phyloP scores from a whole-genome alignment of 1,140 invertebrate species.

The Heterodera carotae region DNA sequence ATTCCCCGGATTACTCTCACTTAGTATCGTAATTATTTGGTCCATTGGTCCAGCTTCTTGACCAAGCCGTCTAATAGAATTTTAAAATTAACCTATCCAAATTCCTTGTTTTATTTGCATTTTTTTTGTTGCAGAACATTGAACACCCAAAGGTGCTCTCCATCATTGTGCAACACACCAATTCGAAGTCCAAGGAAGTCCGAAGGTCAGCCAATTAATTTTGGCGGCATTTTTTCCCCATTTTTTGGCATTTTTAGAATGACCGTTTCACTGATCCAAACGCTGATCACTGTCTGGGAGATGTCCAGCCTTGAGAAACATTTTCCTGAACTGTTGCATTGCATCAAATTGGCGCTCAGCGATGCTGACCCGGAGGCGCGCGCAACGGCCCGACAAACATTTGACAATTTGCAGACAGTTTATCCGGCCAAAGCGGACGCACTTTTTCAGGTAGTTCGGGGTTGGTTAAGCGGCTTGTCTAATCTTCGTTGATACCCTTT shows the following conservation, averaged over 20 bases:
- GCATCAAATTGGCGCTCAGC: slow-evolving; percentile 82
- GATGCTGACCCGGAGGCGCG: slow-evolving; percentile 89
- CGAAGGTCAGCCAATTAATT: slow-evolving; percentile 67
- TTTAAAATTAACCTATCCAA: too few species aligned
- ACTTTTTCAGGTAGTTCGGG: slow-evolving; percentile 74
- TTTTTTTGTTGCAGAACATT: slow-evolving; percentile 69
- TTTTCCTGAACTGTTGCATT: slow-evolving; percentile 76
- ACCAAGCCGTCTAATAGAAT: too few species aligned
- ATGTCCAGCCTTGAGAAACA: slow-evolving; percentile 80
- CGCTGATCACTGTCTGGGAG: slow-evolving; percentile 83
- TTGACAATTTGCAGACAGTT: slow-evolving; percentile 83
- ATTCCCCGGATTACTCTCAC: neutral
- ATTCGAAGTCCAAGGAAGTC: slow-evolving; percentile 88
- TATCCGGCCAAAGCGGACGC: slow-evolving; percentile 86
- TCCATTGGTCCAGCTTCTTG: too few species aligned
- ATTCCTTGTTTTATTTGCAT: too few species aligned
- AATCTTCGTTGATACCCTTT: too few species aligned
- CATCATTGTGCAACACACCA: slow-evolving; percentile 78
- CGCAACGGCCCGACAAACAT: slow-evolving; percentile 72
- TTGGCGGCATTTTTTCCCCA: neutral
- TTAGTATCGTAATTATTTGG: neutral
- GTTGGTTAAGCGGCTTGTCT: too few species aligned
- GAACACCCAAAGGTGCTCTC: slow-evolving; percentile 83
- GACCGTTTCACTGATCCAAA: slow-evolving; percentile 73
- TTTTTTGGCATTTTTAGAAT: slow-evolving; percentile 22